Conservation (phyloP, 2,797 vertebrate species). For the Podargus strigoides region DNA sequence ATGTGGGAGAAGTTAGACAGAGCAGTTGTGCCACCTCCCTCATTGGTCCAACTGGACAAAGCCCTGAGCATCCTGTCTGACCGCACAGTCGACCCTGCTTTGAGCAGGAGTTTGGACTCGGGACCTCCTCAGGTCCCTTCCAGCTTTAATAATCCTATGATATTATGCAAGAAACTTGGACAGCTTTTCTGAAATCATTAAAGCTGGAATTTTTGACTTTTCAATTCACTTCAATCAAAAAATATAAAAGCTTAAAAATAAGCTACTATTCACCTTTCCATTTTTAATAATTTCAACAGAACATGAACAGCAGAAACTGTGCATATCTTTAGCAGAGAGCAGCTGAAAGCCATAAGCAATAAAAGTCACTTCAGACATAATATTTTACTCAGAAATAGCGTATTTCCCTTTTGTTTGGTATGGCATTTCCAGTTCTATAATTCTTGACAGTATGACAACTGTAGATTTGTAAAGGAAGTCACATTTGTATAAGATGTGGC, state of each 20-base stretch:
- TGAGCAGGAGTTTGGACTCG: neutral
- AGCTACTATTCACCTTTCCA: neutral
- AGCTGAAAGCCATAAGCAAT: neutral
- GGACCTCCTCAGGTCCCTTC: neutral
- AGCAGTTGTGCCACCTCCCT: fast-evolving
- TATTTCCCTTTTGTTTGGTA: neutral
- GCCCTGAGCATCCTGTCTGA: neutral
- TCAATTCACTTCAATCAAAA: neutral
- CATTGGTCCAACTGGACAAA: neutral
- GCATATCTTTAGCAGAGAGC: neutral
- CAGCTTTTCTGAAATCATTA: neutral
- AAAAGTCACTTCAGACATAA: neutral
- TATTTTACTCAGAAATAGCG: neutral
- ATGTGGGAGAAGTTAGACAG: neutral
- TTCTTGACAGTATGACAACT: neutral
- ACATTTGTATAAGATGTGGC: neutral
- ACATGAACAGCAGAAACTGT: neutral
- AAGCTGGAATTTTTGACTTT: neutral
- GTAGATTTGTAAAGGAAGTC: neutral
- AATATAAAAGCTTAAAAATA: neutral
- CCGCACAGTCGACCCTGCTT: neutral
- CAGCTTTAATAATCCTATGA: neutral
- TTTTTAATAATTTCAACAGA: neutral
- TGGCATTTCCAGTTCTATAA: neutral
- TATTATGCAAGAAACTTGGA: neutral